These are phyloP conservation scores for Stenodera caucasica DNA, from an alignment of 2,888 invertebrate genomes.

Conservation along the genomic window DNA sequence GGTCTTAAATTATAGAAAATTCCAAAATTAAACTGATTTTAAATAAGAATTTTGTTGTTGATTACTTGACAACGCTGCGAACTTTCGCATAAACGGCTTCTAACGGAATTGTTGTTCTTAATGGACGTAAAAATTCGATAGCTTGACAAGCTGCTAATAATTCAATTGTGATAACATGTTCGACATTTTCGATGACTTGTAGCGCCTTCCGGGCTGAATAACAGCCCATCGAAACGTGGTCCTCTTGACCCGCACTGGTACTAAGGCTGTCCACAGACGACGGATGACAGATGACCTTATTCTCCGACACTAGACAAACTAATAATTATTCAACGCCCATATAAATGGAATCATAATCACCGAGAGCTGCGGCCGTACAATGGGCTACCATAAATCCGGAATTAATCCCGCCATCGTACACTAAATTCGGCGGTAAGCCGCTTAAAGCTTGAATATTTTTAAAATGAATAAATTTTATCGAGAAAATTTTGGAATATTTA, in stretches of 20 bases:
- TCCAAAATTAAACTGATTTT: background rate
- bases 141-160: constrained; percentile 68
- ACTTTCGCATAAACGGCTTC: constrained; percentile 66
- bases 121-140: constrained; percentile 66
- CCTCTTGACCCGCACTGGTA: constrained; percentile 69
- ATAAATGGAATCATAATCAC: constrained; percentile 45
- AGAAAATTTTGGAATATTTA: constrained; percentile 33
- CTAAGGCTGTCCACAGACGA: constrained; percentile 67
- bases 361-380: constrained; percentile 66
- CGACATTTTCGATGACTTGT: constrained; percentile 59
- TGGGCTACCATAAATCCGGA: constrained; percentile 72
- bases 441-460: constrained; percentile 52
- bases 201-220: constrained; percentile 67
- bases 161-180: constrained; percentile 66
- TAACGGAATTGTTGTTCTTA: constrained; percentile 64
- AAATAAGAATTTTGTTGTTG: background rate
- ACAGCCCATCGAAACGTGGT: constrained; percentile 72
- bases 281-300: constrained; percentile 70
- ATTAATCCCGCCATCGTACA: constrained; percentile 67
- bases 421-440: constrained; percentile 67
- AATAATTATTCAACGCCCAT: background rate
- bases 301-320: constrained; percentile 62
- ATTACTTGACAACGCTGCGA: constrained; percentile 57
- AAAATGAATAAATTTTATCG: background rate
- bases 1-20: too few relatives aligned